Base-by-base conservation (phyloP, 2,888 invertebrate genomes). In the Leptopilina drosophilae region DNA sequence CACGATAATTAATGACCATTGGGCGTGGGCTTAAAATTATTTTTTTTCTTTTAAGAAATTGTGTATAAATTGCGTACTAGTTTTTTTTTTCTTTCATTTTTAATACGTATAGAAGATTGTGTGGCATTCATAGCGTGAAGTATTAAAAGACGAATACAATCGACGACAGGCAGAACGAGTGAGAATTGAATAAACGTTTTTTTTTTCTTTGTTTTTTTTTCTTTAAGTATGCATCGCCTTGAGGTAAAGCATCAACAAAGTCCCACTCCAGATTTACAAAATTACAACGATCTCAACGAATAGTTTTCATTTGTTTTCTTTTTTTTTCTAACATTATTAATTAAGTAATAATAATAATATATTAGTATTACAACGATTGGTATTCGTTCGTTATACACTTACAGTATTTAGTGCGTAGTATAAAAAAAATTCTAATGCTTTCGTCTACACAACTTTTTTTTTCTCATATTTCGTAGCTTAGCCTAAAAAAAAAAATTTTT, bases 111-210 rank as follows among this genome's bases (percentile, higher is more conserved):
- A 73, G 73, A 56, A 73, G 73, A 73, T 49, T 26, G 56, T 56
- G 73, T 73, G 73, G 73, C 53, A 56, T 73, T 73, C 53, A 73
- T 73, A 56, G 73, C 73, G 26, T 73, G 56, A 73, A 73, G 53
- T 73, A 73, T 73, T 73, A 53, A 73, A 69, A 73, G 73, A 56
- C 73, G 53, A 73, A 73, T 73, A 73, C 73, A 73, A 73, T 53
- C 73, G 73, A 73, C 73, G 73, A 73, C 73, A 73, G 73, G 73
- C 73, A 73, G 56, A 73, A 73, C 73, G 73, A 73, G 73, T 73
- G 73, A 73, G 53, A 73, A 53, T 73, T 73, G 49, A 73, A 73
- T 73, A 56, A 73, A 56, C 53, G 33, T 33, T 69, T 73, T 56
- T 33, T 62, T 62, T 53, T 20, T 49, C 46, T 49, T 20, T 33